A percentile compares a stretch with the other conserved stretches of the same genome.
phyloP scores from a whole-genome alignment of 2,113 vertebrate species.

The Bujurquina vittata region DNA sequence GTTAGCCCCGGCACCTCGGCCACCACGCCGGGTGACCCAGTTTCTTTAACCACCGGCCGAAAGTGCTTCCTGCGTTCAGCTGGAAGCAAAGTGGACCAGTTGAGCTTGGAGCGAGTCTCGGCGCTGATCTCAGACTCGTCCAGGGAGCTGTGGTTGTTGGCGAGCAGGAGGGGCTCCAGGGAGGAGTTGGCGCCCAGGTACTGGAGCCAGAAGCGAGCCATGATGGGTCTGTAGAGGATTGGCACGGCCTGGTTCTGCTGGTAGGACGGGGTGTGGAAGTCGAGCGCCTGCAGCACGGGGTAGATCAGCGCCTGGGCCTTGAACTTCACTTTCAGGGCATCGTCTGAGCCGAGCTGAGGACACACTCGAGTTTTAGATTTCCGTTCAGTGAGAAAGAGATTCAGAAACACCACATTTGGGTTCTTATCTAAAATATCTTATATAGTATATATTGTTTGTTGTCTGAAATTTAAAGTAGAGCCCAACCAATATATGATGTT shows the following conservation, averaged over 20 bases:
- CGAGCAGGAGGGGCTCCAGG: slow-evolving; percentile 82
- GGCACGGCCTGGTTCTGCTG: slow-evolving; percentile 91
- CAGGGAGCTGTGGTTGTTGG: slow-evolving; percentile 91
- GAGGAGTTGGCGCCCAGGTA: slow-evolving; percentile 86
- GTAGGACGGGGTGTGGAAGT: slow-evolving; percentile 94
- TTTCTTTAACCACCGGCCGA: slow-evolving; percentile 77
- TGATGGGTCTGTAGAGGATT: slow-evolving; percentile 85
- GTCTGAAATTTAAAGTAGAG: background rate
- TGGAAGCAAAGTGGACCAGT: slow-evolving; percentile 89
- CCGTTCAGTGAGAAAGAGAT: background rate
- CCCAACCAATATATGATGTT: background rate
- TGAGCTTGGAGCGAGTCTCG: slow-evolving; percentile 73
- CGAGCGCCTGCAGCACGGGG: slow-evolving; percentile 91
- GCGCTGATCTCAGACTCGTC: slow-evolving; percentile 76
- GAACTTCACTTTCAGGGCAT: slow-evolving; percentile 72
- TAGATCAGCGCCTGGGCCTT: slow-evolving; percentile 94
- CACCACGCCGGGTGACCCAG: slow-evolving; percentile 79
- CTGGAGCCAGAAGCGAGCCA: slow-evolving; percentile 91
- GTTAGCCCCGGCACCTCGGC: slow-evolving; percentile 83
- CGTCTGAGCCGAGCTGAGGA: slow-evolving; percentile 84
- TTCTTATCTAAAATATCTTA: background rate
- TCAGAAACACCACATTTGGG: background rate
- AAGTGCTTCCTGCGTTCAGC: slow-evolving; percentile 83
- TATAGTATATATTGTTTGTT: too few relatives aligned
- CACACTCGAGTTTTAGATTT: background rate